Evolutionary conservation across 1,140 invertebrate species (phyloP), one percentile per base, ranked within the genome.

Genomic region (Lineus longissimus): DNA sequence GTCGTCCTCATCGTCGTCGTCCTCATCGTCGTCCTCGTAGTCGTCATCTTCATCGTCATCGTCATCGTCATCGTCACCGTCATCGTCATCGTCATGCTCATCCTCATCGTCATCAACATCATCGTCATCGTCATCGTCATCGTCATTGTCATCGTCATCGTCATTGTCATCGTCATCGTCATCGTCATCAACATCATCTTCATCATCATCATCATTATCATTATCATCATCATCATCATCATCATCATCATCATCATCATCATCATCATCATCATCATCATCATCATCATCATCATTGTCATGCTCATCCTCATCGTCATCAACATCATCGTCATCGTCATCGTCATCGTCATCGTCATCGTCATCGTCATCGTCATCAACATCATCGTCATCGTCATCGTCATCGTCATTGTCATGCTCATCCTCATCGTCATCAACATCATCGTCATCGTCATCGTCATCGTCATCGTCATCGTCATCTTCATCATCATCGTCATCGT

Each of bases 161-260:
- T 55, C 59, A 61, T 55, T 41, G 2, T 2, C 59, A 54, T 55
- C 59, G 55, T 57, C 59, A 15, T n/a, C 41, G n/a, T n/a, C n/a
- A 13, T 43, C 55, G 0, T n/a, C n/a, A n/a, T n/a, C n/a, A n/a
- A n/a, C n/a, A n/a, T n/a, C n/a, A n/a, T n/a, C n/a, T n/a, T n/a
- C n/a, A n/a, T n/a, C n/a, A n/a, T n/a, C n/a, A n/a, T n/a, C n/a
- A n/a, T n/a, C n/a, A n/a, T n/a, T n/a, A 61, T 61, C 59, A 55
- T 61, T 25, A 61, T 61, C 59, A 61, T 61, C 59, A 61, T 55
- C 59, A 61, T 55, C 59, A 61, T 55, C 59, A 55, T 2, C 59
- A 54, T 55, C 59, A 61, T 41, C 11, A 40, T 29, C 59, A 19
- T 55, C 59, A 15, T 55, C 59, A 19, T 55, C 2, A 15, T 55